A percentile compares a stretch with the other conserved stretches of the same genome.
These are phyloP conservation scores for Poeciliopsis occidentalis DNA, from an alignment of 2,113 vertebrate genomes.

Conservation along the genomic window DNA sequence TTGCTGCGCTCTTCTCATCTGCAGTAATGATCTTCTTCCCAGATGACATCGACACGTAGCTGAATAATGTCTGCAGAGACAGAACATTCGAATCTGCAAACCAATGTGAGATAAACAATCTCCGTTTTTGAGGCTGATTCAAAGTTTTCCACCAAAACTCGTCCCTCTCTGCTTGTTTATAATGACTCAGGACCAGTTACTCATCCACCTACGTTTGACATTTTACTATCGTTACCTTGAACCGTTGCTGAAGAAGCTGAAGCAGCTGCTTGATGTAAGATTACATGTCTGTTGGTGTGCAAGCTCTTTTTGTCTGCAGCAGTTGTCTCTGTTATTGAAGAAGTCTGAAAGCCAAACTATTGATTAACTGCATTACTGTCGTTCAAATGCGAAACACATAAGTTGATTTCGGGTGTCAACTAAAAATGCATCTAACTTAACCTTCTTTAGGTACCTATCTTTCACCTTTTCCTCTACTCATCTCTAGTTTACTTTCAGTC, in stretches of 20 bases:
- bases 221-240: constrained; percentile 1
- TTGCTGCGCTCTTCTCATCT: no score
- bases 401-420: no score
- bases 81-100: background rate
- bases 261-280: background rate
- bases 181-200: background rate
- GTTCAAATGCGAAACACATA: no score
- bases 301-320: background rate
- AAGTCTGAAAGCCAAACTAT: no score
- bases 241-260: background rate
- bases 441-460: no score
- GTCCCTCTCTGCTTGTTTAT: background rate
- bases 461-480: no score
- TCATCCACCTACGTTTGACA: background rate
- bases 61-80: background rate
- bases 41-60: background rate
- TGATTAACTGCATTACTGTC: no score
- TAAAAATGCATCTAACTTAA: no score
- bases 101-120: background rate
- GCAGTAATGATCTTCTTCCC: background rate
- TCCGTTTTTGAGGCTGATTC: background rate
- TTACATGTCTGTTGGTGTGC: background rate
- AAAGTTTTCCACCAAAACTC: background rate
- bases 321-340: no score
- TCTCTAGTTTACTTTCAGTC: no score